Conservation (phyloP, 2,113 vertebrate species). For the Oncorhynchus gorbuscha region DNA sequence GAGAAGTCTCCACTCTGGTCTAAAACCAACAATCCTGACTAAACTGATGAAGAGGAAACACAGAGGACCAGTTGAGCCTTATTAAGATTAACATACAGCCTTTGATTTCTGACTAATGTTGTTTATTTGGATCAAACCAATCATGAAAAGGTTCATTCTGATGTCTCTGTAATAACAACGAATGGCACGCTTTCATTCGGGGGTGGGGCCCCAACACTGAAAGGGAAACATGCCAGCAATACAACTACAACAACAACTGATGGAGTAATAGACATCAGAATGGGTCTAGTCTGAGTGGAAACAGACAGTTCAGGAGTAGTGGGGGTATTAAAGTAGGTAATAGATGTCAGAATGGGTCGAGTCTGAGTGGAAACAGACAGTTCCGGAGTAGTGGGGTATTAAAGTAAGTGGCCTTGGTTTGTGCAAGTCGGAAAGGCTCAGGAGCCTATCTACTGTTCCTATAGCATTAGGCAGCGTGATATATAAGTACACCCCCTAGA, state of each 20-base stretch:
- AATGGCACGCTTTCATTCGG: background rate
- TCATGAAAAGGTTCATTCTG: conserved; percentile 1
- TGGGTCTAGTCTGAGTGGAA: conserved; percentile 34
- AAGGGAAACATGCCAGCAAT: conserved; percentile 13
- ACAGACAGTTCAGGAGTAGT: conserved; percentile 33
- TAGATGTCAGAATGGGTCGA: conserved; percentile 26
- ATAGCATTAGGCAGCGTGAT: no score
- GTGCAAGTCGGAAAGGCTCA: no score
- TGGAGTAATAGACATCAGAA: background rate
- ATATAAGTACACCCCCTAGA: no score
- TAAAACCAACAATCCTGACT: no score
- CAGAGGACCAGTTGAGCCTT: no score
- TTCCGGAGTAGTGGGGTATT: conserved; percentile 29
- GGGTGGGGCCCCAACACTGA: background rate
- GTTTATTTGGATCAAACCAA: conserved; percentile 5
- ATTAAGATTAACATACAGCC: no score
- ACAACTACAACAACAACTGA: conserved; percentile 20
- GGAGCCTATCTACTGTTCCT: no score
- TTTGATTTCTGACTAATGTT: no score
- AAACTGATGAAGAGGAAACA: no score
- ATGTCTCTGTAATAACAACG: no score
- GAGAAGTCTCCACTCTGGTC: no score
- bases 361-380: conserved; percentile 44
- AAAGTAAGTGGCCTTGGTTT: background rate
- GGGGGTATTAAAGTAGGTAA: conserved; percentile 26